Evolutionary conservation across 2,888 invertebrate species (phyloP), one percentile per base, ranked within the genome.

Genomic region (Drosophila nigricruria): DNA sequence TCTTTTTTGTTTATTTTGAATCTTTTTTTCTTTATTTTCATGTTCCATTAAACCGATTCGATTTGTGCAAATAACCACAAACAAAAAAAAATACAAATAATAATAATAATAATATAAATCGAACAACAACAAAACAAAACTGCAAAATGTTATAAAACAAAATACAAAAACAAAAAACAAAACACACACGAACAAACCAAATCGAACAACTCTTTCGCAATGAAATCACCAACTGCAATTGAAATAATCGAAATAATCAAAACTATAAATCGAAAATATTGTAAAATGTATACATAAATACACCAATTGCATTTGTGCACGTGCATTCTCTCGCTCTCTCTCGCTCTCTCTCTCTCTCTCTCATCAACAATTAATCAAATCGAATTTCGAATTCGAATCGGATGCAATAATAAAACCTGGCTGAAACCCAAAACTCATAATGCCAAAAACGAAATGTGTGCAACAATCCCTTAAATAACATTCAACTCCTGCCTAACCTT

Each of bases 31-130:
- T 91, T 90, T 91, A 88, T 88, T 89, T 91, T 83, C 88, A 90
- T 92, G 91, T 92, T 90, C 83, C 90, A 90, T 90, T 91, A 90
- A 88, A 85, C 88, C 85, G 90, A 90, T 91, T 86, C 88, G 86
- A 82, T 86, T 82, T 89, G 86, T 85, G 81, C 89, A 81, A 85
- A 78, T 77, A 85, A 82, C 79, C 61, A 67, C 68, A 73, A 77
- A 65, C 69, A 30, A 53, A 71, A 65, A 70, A 30, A 53, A 71
- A 81, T 5, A 25, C 20, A 81, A 63, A 70, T n/a, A n/a, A n/a
- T 64, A 71, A 70, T 50, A 50, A 50, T 50, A 50, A 50, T 50
- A 50, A 59, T 52, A 61, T 61, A 45, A 66, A 58, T 50, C 47
- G 59, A 69, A 47, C 43, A 23, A 43, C 40, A 43, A 43, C 40